phyloP scores from a whole-genome alignment of 2,113 vertebrate genomes.

The Dipodomys stephensi region DNA sequence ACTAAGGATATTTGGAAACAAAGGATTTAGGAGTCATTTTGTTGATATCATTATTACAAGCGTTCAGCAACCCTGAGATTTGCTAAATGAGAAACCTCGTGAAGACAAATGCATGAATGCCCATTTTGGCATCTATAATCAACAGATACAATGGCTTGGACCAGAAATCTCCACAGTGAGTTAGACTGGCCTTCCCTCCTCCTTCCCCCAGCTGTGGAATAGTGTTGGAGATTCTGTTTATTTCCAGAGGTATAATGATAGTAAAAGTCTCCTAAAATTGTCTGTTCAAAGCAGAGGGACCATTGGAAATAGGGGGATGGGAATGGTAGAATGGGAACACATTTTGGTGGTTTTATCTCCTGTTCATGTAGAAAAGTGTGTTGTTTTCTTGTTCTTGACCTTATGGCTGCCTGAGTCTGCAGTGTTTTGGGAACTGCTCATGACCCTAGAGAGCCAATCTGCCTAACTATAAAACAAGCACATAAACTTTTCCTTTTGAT shows the following conservation, averaged over 20 bases:
- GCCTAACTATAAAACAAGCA: neutral
- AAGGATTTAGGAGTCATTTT: neutral
- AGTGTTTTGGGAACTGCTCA: neutral
- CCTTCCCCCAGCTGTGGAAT: neutral
- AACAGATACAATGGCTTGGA: neutral
- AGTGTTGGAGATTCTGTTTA: neutral
- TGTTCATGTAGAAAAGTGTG: neutral
- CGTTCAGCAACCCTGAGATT: neutral
- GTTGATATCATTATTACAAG: neutral
- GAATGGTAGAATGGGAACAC: neutral
- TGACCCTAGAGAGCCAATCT: neutral
- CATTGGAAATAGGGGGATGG: neutral
- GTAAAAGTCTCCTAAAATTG: neutral
- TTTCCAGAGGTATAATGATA: neutral
- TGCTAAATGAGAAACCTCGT: conserved; percentile 4
- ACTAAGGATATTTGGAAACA: neutral
- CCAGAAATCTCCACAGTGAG: neutral
- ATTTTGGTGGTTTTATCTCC: neutral
- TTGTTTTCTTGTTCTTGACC: neutral
- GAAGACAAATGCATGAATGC: neutral
- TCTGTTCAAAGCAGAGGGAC: neutral
- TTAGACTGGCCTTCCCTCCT: neutral
- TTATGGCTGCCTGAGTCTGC: neutral
- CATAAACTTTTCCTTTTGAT: conserved; percentile 34
- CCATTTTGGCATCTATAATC: neutral